Percentiles rank a stretch among this genome's conserved stretches.
Conservation (phyloP, 2,797 vertebrate species). For the Vultur gryphus region DNA sequence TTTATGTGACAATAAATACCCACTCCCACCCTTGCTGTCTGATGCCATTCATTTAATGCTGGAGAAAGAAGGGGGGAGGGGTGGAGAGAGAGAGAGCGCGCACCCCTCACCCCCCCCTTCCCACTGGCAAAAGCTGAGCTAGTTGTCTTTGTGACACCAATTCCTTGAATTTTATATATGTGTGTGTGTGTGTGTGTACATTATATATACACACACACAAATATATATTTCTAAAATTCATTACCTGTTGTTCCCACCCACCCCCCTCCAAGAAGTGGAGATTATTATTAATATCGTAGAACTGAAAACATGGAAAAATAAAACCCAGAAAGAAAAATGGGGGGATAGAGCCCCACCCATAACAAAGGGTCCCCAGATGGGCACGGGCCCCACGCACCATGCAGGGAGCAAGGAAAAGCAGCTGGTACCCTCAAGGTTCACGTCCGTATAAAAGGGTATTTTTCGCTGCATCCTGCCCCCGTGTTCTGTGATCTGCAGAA, state of each 20-base stretch:
- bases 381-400: conserved; percentile 34
- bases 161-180: conserved; percentile 57
- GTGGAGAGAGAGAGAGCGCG: background rate
- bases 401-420: background rate
- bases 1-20: conserved; percentile 72
- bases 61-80: conserved; percentile 46
- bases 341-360: conserved; percentile 35
- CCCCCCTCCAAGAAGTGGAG: conserved; percentile 68
- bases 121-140: conserved; percentile 60
- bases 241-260: conserved; percentile 58
- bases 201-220: conserved; percentile 59
- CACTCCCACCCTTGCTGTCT: conserved; percentile 65
- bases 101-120: conserved; percentile 30
- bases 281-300: conserved; percentile 67
- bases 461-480: conserved; percentile 24
- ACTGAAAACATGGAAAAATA: conserved; percentile 67
- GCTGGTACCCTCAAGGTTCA: conserved; percentile 1
- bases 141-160: conserved; percentile 54
- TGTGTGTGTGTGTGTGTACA: conserved; percentile 55
- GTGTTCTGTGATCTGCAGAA: background rate
- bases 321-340: conserved; percentile 44
- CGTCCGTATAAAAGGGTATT: background rate
- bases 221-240: conserved; percentile 59
- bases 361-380: conserved; percentile 44
- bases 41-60: conserved; percentile 66